phyloP scores from a whole-genome alignment of 2,113 vertebrate species.

The Galemys pyrenaicus region DNA sequence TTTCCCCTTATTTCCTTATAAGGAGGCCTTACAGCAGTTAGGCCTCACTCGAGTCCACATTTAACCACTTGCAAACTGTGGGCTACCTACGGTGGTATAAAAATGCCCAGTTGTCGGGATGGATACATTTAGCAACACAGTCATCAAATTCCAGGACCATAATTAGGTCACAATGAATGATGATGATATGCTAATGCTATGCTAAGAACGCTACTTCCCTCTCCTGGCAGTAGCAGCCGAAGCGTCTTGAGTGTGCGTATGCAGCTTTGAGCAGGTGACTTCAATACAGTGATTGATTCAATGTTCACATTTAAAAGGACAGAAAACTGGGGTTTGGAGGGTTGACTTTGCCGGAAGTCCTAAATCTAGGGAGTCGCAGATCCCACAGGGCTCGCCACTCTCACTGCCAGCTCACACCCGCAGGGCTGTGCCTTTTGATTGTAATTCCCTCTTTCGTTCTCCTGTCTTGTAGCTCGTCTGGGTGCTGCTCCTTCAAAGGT shows the following conservation, averaged over 20 bases:
- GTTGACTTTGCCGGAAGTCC: neutral
- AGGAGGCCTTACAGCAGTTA: neutral
- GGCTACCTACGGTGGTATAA: neutral
- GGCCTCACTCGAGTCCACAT: neutral
- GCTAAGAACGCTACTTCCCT: neutral
- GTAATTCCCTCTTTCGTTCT: neutral
- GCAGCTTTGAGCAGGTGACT: neutral
- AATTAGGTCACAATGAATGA: neutral
- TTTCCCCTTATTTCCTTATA: neutral
- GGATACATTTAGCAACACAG: neutral
- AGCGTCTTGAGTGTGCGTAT: neutral
- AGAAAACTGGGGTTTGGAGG: neutral
- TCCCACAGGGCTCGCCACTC: neutral
- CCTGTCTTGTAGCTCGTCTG: neutral
- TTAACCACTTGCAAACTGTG: neutral
- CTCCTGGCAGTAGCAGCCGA: neutral
- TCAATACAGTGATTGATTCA: neutral
- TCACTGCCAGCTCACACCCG: neutral
- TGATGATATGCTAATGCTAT: neutral
- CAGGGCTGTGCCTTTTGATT: neutral
- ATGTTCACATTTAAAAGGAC: slow-evolving; percentile 14
- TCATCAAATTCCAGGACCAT: neutral
- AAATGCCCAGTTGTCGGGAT: neutral
- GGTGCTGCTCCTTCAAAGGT: neutral
- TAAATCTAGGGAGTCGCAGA: neutral